Evolutionary conservation across 2,888 invertebrate genomes (phyloP).

Genomic region (Nudaria mundana): DNA sequence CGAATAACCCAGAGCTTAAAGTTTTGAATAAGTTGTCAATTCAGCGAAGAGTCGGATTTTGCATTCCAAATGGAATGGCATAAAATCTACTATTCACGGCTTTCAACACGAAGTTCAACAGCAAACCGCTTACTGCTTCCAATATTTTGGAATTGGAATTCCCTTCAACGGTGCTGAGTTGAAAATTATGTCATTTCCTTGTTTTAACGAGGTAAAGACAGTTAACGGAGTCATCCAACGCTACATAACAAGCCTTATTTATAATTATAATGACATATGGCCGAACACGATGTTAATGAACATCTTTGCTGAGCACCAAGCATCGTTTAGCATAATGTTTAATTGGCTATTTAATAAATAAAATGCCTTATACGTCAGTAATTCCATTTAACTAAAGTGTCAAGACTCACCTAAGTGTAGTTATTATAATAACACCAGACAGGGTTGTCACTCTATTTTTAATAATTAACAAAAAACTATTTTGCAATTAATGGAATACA

Average conservation of each 20-base stretch:
- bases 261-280: constrained; percentile 27
- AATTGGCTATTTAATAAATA: constrained; percentile 40
- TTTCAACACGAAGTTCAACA: constrained; percentile 13
- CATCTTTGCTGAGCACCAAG: constrained; percentile 20
- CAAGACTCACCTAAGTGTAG: constrained; percentile 26
- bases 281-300: constrained; percentile 16
- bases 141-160: constrained; percentile 4
- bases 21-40: constrained; percentile 25
- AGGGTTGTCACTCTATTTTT: constrained; percentile 23
- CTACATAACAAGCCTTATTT: constrained; percentile 5
- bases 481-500: too few relatives aligned
- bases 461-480: not conserved
- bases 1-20: constrained; percentile 21
- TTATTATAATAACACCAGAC: constrained; percentile 14
- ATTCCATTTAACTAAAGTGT: constrained; percentile 39
- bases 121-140: constrained; percentile 8
- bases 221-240: constrained; percentile 3
- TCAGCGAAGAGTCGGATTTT: constrained; percentile 20
- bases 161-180: not conserved
- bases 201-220: constrained; percentile 15
- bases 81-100: constrained; percentile 39
- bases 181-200: constrained; percentile 18
- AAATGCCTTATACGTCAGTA: constrained; percentile 29
- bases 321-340: constrained; percentile 38
- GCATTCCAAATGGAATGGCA: constrained; percentile 28